Conservation (phyloP, 2,888 invertebrate species). For the Cryptosula pallasiana region DNA sequence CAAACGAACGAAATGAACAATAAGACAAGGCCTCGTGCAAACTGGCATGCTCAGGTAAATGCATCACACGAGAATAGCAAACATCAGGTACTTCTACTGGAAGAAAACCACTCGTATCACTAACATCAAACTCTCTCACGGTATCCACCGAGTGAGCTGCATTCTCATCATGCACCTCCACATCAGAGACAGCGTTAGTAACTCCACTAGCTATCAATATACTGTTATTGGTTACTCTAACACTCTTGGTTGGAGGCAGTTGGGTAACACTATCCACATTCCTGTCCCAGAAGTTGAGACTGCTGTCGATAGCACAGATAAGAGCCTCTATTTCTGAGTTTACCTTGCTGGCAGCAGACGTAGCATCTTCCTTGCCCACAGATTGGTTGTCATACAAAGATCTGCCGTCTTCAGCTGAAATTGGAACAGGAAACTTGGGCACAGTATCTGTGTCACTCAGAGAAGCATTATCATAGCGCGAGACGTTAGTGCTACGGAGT, state of each 20-base stretch:
- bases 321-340: background rate
- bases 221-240: background rate
- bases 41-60: constrained; percentile 17
- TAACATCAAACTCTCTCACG: background rate
- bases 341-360: background rate
- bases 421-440: constrained; percentile 1
- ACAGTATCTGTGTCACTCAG: background rate
- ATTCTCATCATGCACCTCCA: background rate
- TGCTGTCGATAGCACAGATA: background rate
- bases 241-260: constrained; percentile 3
- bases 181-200: background rate
- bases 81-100: background rate
- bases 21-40: background rate
- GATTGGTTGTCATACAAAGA: background rate
- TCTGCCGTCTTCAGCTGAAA: background rate
- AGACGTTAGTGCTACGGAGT: background rate
- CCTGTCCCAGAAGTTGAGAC: constrained; percentile 12
- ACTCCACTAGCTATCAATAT: background rate
- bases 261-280: background rate
- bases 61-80: background rate
- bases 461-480: constrained; percentile 4
- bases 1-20: background rate
- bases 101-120: background rate
- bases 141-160: background rate
- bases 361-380: background rate